Evolutionary conservation across 2,113 vertebrate species (phyloP), one percentile per base, ranked within the genome.

Genomic region (Dicerorhinus sumatrensis): DNA sequence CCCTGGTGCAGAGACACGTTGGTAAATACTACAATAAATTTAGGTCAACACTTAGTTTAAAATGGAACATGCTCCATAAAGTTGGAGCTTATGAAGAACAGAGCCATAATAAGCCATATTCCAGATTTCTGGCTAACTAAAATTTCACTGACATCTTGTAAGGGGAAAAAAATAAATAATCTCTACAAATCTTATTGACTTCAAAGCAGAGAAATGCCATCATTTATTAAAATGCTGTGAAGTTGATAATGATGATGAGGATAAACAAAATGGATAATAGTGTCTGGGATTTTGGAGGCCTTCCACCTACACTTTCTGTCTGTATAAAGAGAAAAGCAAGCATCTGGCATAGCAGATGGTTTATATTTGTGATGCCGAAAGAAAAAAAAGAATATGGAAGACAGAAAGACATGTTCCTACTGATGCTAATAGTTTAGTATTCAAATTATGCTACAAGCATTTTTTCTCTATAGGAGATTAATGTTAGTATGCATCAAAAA

Each of bases 261-360:
- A 98, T 96, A 97, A 98, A 65, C 79, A 98, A 97, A 98, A 97
- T 12, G n/a, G 92, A 97, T 98, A 96, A 98, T 93, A 62, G 48
- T 93, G 79, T 92, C 94, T 98, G 89, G 54, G 96, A 91, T 95
- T 98, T 93, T 97, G 88, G 96, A 98, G 72, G 27, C 79, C 97
- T 98, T 98, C 91, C 92, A 98, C 62, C 42, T 94, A 82, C 48
- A 97, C 62, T 97, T 95, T 36, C 81, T 97, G 58, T 67, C 97
- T 92, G n/a, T 94, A 56, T 93, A 96, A 96, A 98, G 97, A 95
- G 95, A 98, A 98, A 96, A 82, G 77, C 0, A 36, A 97, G 93
- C 98, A 99, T 97, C 98, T 99, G 98, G 98, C 76, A 96, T 90
- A 96, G 92, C 98, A 99, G 98, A 99, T 99, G 99, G 97, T 98